Evolutionary conservation across 2,797 vertebrate genomes (phyloP).

Genomic region (Sitta carolinensis): DNA sequence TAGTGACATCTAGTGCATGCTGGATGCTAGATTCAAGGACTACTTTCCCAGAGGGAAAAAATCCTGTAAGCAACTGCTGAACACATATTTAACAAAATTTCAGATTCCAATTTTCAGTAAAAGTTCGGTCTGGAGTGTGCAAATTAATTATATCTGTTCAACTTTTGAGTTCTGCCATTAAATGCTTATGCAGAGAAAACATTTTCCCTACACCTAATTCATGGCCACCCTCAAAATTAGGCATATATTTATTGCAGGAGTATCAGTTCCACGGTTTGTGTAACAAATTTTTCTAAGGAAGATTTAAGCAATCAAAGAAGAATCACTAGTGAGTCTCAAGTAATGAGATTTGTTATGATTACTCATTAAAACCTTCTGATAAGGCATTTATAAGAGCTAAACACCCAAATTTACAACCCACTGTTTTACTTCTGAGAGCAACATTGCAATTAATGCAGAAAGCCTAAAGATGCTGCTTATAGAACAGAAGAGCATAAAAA

Average conservation of each 20-base stretch:
- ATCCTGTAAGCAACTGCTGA: background rate
- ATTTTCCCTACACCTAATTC: background rate
- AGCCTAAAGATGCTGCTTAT: background rate
- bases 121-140: background rate
- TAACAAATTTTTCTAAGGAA: background rate
- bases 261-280: background rate
- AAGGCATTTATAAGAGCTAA: background rate
- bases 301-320: background rate
- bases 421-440: background rate
- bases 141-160: background rate
- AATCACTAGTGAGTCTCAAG: background rate
- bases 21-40: background rate
- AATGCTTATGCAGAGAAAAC: background rate
- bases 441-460: background rate
- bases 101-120: background rate
- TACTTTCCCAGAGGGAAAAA: background rate
- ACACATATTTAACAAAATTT: background rate
- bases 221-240: background rate
- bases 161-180: background rate
- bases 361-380: background rate
- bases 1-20: constrained; percentile 41
- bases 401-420: background rate
- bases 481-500: background rate
- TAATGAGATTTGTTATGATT: background rate
- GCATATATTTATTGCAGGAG: background rate